Base-by-base conservation (phyloP, 2,888 invertebrate species). In the Drosophila kuntzei region DNA sequence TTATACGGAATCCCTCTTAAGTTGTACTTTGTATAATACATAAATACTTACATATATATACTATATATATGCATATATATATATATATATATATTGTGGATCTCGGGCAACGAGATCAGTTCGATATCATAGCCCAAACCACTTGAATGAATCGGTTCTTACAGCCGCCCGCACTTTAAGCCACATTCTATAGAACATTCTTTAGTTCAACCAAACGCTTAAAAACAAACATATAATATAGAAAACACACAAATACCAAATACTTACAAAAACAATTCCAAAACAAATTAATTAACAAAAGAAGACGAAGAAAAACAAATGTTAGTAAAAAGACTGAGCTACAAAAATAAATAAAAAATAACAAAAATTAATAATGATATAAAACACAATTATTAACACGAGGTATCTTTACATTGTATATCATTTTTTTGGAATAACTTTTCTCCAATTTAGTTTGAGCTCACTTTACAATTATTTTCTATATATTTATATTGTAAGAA, bases 241-340 rank as follows among this genome's bases (percentile, higher is more conserved):
- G 25, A 9, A 27, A 8, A 46, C 46, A 46, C 46, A 46, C 27
- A 44, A 49, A 55, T 62, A 64, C 55, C 27, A 44, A 49, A 55
- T 62, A 64, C 55, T 16, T 43, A 49, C 18, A 32, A 18, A 44
- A 29, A 18, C 12, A 25, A 43, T 55, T 58, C 49, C 63, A 63
- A 41, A n/a, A 53, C 54, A 32, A 70, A 66, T 60, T 39, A 69
- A 51, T 51, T 51, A 51, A 32, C n/a, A 43, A 66, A 62, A 66
- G 71, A 50, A 62, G 58, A 12, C 1, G 11, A 74, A 65, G 41
- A 55, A 74, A 74, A 66, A 71, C 68, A 85, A 85, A 81, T 79
- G 83, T 87, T 87, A 87, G 86, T 87, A 86, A 86, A 82, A 87
- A 87, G 86, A 87, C 86, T 87, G 86, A 87, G 86, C 86, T 86